Base-by-base conservation (phyloP, 2,888 invertebrate genomes). In the Ochropacha duplaris region DNA sequence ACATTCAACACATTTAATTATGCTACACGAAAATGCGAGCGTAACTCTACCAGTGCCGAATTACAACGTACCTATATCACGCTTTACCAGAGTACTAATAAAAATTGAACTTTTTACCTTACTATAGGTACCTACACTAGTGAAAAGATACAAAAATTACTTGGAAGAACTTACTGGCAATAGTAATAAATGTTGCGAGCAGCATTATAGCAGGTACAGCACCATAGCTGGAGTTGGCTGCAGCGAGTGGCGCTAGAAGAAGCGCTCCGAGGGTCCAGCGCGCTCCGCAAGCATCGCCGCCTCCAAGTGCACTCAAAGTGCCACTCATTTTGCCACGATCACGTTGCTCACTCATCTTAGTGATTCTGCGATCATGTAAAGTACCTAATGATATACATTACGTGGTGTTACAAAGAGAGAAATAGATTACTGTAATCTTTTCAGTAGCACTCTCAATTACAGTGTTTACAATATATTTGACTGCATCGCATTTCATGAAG, bases 251-350 rank as follows among this genome's bases (percentile, higher is more conserved):
- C 1, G 94, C 93, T 59, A 95, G 81, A 58, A 94, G 87, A 12
- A 94, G 82, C 5, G 94, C 90, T 1, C 94, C 95, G 14, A 95
- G 87, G 3, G 94, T 94, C 94, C 94, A 94, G 8, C 94, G 90
- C 54, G 87, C 93, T 49, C 84, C 91, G 64, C 88, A 90, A 2
- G 87, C 92, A 59, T 90, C 91, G 5, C 88, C 84, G 24, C 87
- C 86, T 49, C 76, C 75, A 28, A 90, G 76, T 36, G 82, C 81
- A 57, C 74, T 74, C 57, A 87, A 66, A 19, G 81, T 81, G 62
- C 78, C 76, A 61, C 84, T 85, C 78, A 86, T 85, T 57, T 75
- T 82, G 60, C 75, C 65, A 8, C 61, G 66, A 19, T 80, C 77
- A n/a, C 64, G 68, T 61, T 73, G 68, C 60, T 85, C 83, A 71